These are phyloP conservation scores for Dolichoris vasculosae DNA, from an alignment of 1,140 invertebrate species.

Conservation along the genomic window DNA sequence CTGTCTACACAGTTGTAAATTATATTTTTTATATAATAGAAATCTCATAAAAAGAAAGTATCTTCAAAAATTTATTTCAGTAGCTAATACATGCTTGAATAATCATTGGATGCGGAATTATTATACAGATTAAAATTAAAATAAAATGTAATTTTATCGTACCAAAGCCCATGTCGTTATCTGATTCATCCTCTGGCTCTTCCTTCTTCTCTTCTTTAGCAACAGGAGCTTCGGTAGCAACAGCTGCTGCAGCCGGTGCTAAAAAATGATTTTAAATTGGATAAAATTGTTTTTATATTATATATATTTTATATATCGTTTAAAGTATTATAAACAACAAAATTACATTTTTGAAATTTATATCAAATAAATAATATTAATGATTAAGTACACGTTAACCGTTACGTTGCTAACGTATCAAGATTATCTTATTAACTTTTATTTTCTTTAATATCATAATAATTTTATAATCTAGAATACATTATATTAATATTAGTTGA, in stretches of 20 bases:
- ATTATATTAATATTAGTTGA: too few relatives aligned
- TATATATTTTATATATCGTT: too few relatives aligned
- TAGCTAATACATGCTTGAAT: slow-evolving; percentile 77
- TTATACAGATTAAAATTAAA: slow-evolving; percentile 52
- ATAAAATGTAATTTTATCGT: slow-evolving; percentile 63
- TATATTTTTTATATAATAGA: slow-evolving; percentile 44
- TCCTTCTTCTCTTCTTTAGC: slow-evolving; percentile 88
- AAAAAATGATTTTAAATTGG: too few relatives aligned
- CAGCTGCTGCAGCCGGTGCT: slow-evolving; percentile 78
- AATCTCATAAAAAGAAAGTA: slow-evolving; percentile 69
- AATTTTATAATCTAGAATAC: too few relatives aligned
- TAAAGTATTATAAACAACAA: too few relatives aligned
- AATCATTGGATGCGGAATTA: slow-evolving; percentile 64
- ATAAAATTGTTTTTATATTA: too few relatives aligned
- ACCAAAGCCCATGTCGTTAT: slow-evolving; percentile 98
- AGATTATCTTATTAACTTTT: too few relatives aligned
- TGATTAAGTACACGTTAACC: too few relatives aligned
- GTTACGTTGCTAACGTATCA: too few relatives aligned
- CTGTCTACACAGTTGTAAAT: background rate
- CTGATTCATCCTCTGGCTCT: slow-evolving; percentile 87
- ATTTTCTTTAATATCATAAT: too few relatives aligned
- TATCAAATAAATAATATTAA: too few relatives aligned
- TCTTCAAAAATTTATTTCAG: slow-evolving; percentile 73
- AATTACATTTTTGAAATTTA: too few relatives aligned
- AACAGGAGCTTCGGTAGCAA: slow-evolving; percentile 80